Evolutionary conservation across 2,113 vertebrate genomes (phyloP), one percentile per base, ranked within the genome.

Genomic region (Gobiocypris rarus): DNA sequence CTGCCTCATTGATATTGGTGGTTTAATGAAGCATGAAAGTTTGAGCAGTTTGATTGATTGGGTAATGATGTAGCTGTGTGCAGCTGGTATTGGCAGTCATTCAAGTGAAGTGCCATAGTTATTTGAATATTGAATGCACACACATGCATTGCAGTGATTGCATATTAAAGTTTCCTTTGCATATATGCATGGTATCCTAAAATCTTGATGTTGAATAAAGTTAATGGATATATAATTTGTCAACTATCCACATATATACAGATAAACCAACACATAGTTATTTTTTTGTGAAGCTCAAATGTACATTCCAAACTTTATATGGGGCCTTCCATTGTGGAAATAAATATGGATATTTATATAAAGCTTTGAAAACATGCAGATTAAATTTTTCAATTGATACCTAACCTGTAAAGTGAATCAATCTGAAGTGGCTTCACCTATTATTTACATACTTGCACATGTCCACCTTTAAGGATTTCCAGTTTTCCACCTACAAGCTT

Each of bases 31-130:
- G 48, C 80, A 26, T 17, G 65, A 56, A 24, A 34, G 17, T 70
- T 82, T 70, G 78, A 24, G 9, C 45, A 15, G 59, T 69, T 69
- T 69, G 80, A 82, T 70, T 81, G 79, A 54, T 56, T 71, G 80
- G 26, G 80, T 54, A 17, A 70, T 69, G 63, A 19, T 41, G 54
- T 52, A 80, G 24, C 43, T 52, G 22, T 77, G n/a, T 61, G 34
- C 45, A 3, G 28, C 80, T 82, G 19, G 80, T 41, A 54, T 54
- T 70, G 65, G 28, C 43, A 77, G 31, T 70, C 80, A 70, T 41
- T 82, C 22, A 24, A 38, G 19, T 67, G 41, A 82, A 70, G 31
- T 69, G 43, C 28, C 41, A 3, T 31, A 2, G 10, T 81, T 48
- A 73, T 48, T 75, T 75, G 15, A 75, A 52, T 52, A 31, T 31